Evolutionary conservation across 2,888 invertebrate species (phyloP).

Genomic region (Idaea biselata): DNA sequence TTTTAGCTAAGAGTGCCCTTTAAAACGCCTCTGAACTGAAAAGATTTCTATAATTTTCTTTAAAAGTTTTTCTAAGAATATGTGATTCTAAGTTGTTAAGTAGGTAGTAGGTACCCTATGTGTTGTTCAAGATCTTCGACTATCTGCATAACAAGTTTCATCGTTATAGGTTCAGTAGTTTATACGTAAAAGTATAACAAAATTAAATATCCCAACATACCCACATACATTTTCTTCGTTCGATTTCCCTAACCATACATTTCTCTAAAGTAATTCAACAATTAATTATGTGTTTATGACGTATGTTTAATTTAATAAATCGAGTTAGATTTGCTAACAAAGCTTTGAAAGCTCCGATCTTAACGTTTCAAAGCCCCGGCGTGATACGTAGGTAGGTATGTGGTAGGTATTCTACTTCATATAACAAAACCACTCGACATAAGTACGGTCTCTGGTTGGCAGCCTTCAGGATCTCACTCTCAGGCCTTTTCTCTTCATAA

Average conservation of each 20-base stretch:
- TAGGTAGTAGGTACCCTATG: too few species aligned
- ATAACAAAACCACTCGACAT: conserved; percentile 21
- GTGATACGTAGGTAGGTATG: background rate
- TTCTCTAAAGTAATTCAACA: background rate
- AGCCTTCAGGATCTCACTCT: conserved; percentile 24
- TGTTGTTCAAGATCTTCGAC: too few species aligned
- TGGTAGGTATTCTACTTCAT: conserved; percentile 1
- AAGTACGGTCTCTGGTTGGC: conserved; percentile 32
- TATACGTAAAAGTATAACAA: too few species aligned
- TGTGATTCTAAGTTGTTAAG: too few species aligned
- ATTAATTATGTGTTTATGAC: background rate
- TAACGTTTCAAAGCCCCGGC: background rate
- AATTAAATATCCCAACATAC: too few species aligned
- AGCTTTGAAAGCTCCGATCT: background rate
- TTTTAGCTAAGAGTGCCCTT: too few species aligned
- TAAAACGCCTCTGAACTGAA: too few species aligned
- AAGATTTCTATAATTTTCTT: too few species aligned
- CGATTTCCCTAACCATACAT: background rate
- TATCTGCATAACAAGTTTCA: too few species aligned
- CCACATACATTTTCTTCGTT: background rate
- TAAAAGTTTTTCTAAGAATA: too few species aligned
- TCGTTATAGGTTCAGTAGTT: too few species aligned
- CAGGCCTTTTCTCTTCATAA: conserved; percentile 39
- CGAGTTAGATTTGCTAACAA: background rate
- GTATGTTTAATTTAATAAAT: background rate